These are phyloP conservation scores for Panzeria rudis DNA, from an alignment of 2,888 invertebrate genomes.

Conservation along the genomic window DNA sequence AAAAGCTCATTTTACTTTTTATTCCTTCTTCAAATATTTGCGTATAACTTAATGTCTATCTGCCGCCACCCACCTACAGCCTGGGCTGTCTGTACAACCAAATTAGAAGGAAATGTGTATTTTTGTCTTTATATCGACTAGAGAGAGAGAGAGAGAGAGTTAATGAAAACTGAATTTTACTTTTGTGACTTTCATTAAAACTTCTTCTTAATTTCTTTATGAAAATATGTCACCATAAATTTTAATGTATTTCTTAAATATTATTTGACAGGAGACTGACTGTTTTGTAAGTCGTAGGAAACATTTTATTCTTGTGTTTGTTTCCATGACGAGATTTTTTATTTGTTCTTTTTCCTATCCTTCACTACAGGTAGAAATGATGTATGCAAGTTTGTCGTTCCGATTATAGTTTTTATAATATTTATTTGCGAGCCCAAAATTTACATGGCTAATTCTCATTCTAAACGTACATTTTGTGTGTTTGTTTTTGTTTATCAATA, in stretches of 20 bases:
- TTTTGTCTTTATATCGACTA: neutral
- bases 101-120: neutral
- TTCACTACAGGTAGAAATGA: neutral
- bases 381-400: neutral
- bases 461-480: no score
- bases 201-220: conserved; percentile 1
- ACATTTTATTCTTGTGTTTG: neutral
- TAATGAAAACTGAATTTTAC: conserved; percentile 13
- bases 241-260: conserved; percentile 1
- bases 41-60: neutral
- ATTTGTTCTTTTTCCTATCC: neutral
- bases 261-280: neutral
- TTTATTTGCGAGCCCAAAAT: no score
- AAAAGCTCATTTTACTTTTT: neutral
- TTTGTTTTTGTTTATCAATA: no score
- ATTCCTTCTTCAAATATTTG: neutral
- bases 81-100: neutral
- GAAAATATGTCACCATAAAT: conserved; percentile 8
- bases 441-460: no score
- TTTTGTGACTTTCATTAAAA: conserved; percentile 1
- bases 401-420: neutral
- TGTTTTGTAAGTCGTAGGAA: neutral
- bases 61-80: neutral
- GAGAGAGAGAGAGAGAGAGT: neutral
- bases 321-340: neutral